Base-by-base conservation (phyloP, 2,888 invertebrate genomes). In the Clunio marinus region DNA sequence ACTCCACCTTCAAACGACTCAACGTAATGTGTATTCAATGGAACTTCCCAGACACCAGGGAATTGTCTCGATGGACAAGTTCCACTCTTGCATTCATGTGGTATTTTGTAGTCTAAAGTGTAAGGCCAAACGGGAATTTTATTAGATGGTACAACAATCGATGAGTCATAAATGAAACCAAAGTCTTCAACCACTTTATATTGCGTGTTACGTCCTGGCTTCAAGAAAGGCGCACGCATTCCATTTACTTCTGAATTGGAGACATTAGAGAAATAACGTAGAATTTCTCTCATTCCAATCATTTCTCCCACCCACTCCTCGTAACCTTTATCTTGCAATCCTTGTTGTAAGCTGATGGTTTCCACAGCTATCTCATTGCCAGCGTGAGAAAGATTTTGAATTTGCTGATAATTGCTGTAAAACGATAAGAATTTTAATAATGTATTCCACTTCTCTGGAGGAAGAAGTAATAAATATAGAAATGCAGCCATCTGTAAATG, bases 231-330 rank as follows among this genome's bases (percentile, higher is more conserved):
- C 8, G 92, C 93, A 74, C 94, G 82, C 82, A 93, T 87, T 62
- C 94, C 94, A 32, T 91, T 89, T 41, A 94, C 85, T 75, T 93
- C 93, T 67, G 85, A 85, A 62, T 86, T 85, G 13, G 91, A 87
- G 70, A 94, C 84, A 77, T 93, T 93, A 8, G 93, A 84, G 76
- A 93, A 93, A 75, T 87, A 85, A 32, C 66, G 51, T 24, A 94
- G 81, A 73, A 94, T 92, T 77, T 93, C 92, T 71, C 93, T 83
- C 93, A 94, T 93, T 62, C 93, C 93, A 73, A 94, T 89, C 91
- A 93, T 93, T 80, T 94, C 94, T 22, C 92, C 91, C 0, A 89
- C 90, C 94, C 94, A 95, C 77, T 92, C 92, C 80, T 94, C 93
- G 77, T 93, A 91, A 68, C 90, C 89, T 77, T 91, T 90, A 78